Base-by-base conservation (phyloP, 2,888 invertebrate genomes). In the Chrysomela aeneicollis region DNA sequence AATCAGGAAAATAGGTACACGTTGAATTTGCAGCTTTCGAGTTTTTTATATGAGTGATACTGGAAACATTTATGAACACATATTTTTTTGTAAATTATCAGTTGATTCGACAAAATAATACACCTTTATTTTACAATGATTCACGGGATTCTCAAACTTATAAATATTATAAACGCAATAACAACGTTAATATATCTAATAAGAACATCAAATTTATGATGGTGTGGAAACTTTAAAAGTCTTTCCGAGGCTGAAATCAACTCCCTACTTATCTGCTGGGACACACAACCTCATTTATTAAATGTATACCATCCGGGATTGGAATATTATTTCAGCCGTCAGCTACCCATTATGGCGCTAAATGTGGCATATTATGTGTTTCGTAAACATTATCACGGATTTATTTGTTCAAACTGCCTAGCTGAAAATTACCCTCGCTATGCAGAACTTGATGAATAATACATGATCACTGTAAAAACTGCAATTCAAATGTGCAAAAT, bases 351-450 rank as follows among this genome's bases (percentile, higher is more conserved):
- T 55, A 71, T 72, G 64, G 67, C 66, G 67, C 74, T 70, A 74
- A 75, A 73, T 73, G 73, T 71, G 70, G 70, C 69, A 73, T 73
- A 74, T 72, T 70, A 72, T 71, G 71, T 73, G 67, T 71, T 75
- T 73, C 72, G 69, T 71, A 75, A 76, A 77, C 75, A 73, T 73
- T 73, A 73, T 75, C 72, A 72, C 64, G 68, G 72, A 74, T 74
- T 76, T 74, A 74, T 74, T 74, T 73, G 73, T 73, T 71, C 67
- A 54, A 42, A 42, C 42, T 60, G 60, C 21, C 66, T 64, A 68
- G 69, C 72, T 72, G 64, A 70, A 69, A 74, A 72, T 74, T 73
- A 70, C 69, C 61, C 52, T 47, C 59, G 30, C 51, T 17, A 26
- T 26, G 22, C 21, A 10, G 22, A 61, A 30, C 46, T 54, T 61